Percentiles rank a stretch among this genome's conserved stretches.
phyloP scores from a whole-genome alignment of 2,888 invertebrate species.

The Dasypogon diadema region DNA sequence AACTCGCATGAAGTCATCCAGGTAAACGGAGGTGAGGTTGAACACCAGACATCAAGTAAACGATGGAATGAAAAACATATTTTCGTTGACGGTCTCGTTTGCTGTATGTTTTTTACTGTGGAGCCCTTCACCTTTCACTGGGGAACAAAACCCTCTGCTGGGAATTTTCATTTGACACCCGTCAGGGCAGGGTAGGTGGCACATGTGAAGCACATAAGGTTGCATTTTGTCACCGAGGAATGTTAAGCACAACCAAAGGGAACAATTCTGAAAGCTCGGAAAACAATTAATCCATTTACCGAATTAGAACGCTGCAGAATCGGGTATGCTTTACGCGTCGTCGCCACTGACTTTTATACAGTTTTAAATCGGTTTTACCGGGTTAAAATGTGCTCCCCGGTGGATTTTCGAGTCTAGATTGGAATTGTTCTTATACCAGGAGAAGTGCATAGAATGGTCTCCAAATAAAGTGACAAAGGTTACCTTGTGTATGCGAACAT shows the following conservation, averaged over 20 bases:
- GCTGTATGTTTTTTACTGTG: neutral
- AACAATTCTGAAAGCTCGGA: neutral
- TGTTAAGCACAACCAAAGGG: neutral
- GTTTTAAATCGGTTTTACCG: neutral
- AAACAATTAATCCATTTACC: conserved; percentile 39
- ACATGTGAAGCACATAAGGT: conserved; percentile 17
- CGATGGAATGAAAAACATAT: neutral
- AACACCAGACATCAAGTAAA: neutral
- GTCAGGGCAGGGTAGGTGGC: neutral
- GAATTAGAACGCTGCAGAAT: neutral
- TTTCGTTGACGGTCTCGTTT: neutral
- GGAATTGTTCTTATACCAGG: no score
- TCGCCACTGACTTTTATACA: neutral
- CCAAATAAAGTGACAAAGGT: no score
- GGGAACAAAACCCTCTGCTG: neutral
- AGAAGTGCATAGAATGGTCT: no score
- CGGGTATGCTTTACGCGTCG: neutral
- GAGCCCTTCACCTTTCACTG: neutral
- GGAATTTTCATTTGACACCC: no score
- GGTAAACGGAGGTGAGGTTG: neutral
- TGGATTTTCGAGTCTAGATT: neutral
- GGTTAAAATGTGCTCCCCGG: neutral
- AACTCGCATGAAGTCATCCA: neutral
- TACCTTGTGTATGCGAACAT: no score
- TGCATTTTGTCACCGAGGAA: conserved; percentile 22